Base-by-base conservation (phyloP, 1,140 invertebrate species). In the Microplitis mediator region DNA sequence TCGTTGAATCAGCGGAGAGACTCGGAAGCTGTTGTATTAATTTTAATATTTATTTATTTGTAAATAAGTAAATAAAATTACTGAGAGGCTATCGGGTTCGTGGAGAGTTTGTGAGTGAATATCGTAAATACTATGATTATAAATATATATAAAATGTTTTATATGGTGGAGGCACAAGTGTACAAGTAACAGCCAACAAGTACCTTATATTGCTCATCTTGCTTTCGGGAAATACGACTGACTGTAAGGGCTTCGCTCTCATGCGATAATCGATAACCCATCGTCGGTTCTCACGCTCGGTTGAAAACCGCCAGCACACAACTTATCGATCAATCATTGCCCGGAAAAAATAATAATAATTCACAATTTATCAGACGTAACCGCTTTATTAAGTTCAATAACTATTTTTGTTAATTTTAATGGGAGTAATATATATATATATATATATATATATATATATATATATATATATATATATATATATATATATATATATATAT, bases 181-280 rank as follows among this genome's bases (percentile, higher is more conserved):
- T 36, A 35, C n/a, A 13, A 13, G 31, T 45, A 36, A 36, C 23
- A 23, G 23, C 23, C 23, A 23, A 23, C 62, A 36, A 45, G 39
- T 45, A n/a, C 39, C 36, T 32, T 31, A 51, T 67, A 16, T 50
- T 45, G 13, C 64, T 65, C 35, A 35, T 32, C 39, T 45, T 11
- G 61, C 63, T 61, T 72, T 66, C 32, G 70, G 70, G 23, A 72
- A 72, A 72, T 72, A 72, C 64, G 71, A 66, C 64, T 72, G 66
- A 61, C 16, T 45, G 14, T 52, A 63, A 60, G 39, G 45, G 31
- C 60, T 50, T 61, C 56, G 45, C 51, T 39, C 66, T 52, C 32
- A 61, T 34, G 64, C 36, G 51, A 73, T 73, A 73, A 62, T 73
- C 72, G 66, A 73, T 73, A 69, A 69, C 60, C 32, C 39, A 11